Evolutionary conservation across 1,140 invertebrate species (phyloP).

Genomic region (Battus philenor): DNA sequence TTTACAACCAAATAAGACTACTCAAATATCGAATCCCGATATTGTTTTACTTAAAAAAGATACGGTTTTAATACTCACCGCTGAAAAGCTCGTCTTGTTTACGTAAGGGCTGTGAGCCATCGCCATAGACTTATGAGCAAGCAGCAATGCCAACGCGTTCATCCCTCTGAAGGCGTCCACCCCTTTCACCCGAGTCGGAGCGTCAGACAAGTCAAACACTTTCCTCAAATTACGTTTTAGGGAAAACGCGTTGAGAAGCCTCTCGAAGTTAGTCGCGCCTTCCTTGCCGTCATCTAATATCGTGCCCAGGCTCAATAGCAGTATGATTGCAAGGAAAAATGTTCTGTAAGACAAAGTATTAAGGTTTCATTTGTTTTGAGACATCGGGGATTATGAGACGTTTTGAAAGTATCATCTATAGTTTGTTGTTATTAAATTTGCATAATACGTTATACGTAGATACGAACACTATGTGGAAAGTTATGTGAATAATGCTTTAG

Average conservation of each 20-base stretch:
- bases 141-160: slow-evolving; percentile 80
- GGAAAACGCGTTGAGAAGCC: slow-evolving; percentile 80
- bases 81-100: slow-evolving; percentile 82
- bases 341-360: slow-evolving; percentile 43
- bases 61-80: slow-evolving; percentile 66
- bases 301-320: slow-evolving; percentile 56
- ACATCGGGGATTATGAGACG: not conserved
- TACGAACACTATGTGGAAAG: not conserved
- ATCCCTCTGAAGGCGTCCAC: slow-evolving; percentile 82
- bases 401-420: not conserved
- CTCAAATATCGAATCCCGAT: too few relatives aligned
- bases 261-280: slow-evolving; percentile 58
- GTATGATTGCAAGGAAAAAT: slow-evolving; percentile 58
- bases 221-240: slow-evolving; percentile 79
- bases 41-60: too few relatives aligned
- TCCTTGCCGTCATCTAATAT: slow-evolving; percentile 59
- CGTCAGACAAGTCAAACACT: slow-evolving; percentile 73
- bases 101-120: slow-evolving; percentile 82
- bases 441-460: slow-evolving; percentile 12
- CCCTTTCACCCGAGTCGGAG: slow-evolving; percentile 78
- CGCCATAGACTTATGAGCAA: slow-evolving; percentile 85
- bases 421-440: slow-evolving; percentile 11
- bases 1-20: too few relatives aligned
- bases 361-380: not conserved
- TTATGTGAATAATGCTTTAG: slow-evolving; percentile 2